These are phyloP conservation scores for Radopholus similis DNA, from an alignment of 1,140 invertebrate species.

Conservation along the genomic window DNA sequence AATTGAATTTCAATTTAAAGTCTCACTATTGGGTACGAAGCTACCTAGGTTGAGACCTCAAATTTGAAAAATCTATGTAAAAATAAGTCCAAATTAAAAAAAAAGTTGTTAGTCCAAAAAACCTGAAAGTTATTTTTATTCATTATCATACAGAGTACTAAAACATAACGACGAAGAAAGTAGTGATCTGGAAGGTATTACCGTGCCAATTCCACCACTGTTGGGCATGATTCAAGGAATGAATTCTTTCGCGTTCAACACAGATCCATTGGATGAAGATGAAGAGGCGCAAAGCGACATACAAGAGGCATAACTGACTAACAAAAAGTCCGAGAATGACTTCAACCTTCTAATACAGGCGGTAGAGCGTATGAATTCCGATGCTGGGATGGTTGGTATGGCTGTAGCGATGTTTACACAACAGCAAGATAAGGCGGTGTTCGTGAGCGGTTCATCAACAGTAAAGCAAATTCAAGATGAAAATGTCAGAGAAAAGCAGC, in stretches of 20 bases:
- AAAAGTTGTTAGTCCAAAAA: background rate
- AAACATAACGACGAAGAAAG: conserved; percentile 37
- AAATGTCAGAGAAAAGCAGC: background rate
- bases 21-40: no score
- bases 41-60: no score
- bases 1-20: no score
- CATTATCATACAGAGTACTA: conserved; percentile 29
- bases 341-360: conserved; percentile 12
- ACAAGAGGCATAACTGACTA: conserved; percentile 31
- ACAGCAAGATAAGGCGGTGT: background rate
- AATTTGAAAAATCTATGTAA: background rate
- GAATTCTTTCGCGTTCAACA: conserved; percentile 39
- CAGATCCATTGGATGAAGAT: conserved; percentile 28
- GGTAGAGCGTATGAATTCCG: conserved; percentile 5
- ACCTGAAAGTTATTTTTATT: background rate
- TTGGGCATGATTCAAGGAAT: conserved; percentile 28
- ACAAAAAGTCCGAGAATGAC: conserved; percentile 12
- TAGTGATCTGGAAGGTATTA: conserved; percentile 29
- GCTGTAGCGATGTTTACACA: background rate
- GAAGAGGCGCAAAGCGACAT: conserved; percentile 23
- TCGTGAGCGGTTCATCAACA: background rate
- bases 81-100: background rate
- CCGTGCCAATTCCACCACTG: conserved; percentile 25
- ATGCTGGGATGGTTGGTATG: conserved; percentile 2
- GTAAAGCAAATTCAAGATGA: background rate